phyloP scores from a whole-genome alignment of 2,113 vertebrate genomes.

The Myotis lucifugus region DNA sequence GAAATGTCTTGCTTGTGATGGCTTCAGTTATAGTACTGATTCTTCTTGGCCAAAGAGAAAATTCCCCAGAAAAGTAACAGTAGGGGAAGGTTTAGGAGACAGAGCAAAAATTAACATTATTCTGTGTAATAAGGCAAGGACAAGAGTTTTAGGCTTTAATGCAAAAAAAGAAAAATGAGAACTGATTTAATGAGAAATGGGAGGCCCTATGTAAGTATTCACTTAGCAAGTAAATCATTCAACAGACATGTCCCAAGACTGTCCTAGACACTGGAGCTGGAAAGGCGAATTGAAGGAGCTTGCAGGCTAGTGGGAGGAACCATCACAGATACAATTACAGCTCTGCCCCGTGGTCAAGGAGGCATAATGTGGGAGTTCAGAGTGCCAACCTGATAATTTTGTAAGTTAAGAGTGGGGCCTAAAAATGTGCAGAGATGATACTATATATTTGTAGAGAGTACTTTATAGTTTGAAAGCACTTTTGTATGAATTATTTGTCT shows the following conservation, averaged over 20 bases:
- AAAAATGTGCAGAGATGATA: background rate
- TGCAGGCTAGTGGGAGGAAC: background rate
- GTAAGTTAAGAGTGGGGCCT: background rate
- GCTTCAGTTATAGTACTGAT: background rate
- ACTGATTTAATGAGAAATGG: background rate
- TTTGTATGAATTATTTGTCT: background rate
- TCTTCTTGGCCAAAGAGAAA: background rate
- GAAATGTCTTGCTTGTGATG: background rate
- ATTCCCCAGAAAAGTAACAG: background rate
- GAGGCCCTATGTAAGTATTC: background rate
- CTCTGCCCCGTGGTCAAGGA: background rate
- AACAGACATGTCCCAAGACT: background rate
- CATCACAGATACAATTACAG: background rate
- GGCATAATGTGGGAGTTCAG: background rate
- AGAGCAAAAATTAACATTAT: conserved; percentile 12
- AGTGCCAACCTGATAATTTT: background rate
- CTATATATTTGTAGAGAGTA: background rate
- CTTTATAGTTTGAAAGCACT: background rate
- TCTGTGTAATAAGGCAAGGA: background rate
- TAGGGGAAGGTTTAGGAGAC: background rate
- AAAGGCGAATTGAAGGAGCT: background rate
- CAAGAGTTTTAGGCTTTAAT: background rate
- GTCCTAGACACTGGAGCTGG: background rate
- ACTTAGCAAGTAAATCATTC: background rate
- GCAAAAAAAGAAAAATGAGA: background rate